A percentile compares a stretch with the other conserved stretches of the same genome.
Conservation (phyloP, 2,888 invertebrate species). For the Aleiodes alternator region DNA sequence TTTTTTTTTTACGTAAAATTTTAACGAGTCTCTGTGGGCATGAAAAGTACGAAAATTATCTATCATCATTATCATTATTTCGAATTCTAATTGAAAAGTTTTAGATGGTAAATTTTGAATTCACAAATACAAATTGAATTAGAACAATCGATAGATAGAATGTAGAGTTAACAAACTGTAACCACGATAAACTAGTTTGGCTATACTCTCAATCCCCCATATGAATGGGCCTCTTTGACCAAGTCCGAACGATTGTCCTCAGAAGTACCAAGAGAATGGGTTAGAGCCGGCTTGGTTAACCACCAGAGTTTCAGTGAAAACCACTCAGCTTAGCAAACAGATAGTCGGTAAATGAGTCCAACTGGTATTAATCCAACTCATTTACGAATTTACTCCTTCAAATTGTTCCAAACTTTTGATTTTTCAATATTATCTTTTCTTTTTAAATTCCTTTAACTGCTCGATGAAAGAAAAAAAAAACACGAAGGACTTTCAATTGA, state of each 20-base stretch:
- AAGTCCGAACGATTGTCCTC: constrained; percentile 37
- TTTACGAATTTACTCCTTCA: constrained; percentile 11
- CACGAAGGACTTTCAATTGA: constrained; percentile 26
- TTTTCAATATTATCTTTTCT: constrained; percentile 15
- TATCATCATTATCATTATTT: too few relatives aligned
- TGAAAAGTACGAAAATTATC: too few relatives aligned
- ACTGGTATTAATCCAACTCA: constrained; percentile 19
- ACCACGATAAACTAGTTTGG: constrained; percentile 38
- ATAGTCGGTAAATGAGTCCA: constrained; percentile 32
- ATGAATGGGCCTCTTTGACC: constrained; percentile 23
- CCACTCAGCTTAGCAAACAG: constrained; percentile 32
- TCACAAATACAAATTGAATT: background rate
- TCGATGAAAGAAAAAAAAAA: background rate
- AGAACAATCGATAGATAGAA: constrained; percentile 4
- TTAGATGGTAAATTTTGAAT: background rate
- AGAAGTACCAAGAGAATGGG: constrained; percentile 21
- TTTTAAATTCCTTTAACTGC: background rate
- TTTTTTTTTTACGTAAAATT: too few relatives aligned
- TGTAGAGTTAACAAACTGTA: constrained; percentile 11
- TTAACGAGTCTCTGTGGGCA: too few relatives aligned
- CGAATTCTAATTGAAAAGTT: background rate
- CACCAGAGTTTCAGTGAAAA: constrained; percentile 36
- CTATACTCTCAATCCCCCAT: constrained; percentile 19
- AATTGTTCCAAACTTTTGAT: background rate
- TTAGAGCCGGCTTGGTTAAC: constrained; percentile 27